Base-by-base conservation (phyloP, 2,797 vertebrate species). In the Picus viridis region DNA sequence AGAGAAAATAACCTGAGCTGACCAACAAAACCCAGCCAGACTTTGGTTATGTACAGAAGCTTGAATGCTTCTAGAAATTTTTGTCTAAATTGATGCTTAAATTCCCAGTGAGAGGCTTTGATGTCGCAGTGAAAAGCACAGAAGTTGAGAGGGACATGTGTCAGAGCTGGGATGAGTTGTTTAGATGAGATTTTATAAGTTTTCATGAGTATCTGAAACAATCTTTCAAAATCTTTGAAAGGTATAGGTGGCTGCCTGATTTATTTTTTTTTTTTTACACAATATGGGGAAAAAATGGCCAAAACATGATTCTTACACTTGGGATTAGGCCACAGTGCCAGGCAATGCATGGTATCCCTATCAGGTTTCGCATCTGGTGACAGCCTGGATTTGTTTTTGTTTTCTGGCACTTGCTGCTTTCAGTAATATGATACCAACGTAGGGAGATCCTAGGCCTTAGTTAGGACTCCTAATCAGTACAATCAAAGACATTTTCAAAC, bases 1-100 rank as follows among this genome's bases (percentile, higher is more conserved):
- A 75, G 62, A 85, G 45, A 76, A 73, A 94, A 95, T 57, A 89
- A 83, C 63, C 88, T 54, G n/a, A 81, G 58, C 67, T 92, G 67
- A 81, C 74, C 59, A 59, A 32, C 0, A 0, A 68, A 92, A 85
- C 23, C 26, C 72, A 87, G 43, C 27, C 18, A 85, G 61, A 62
- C 34, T 54, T 90, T n/a, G 19, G 45, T 89, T 83, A 96, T 24
- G 12, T 61, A 70, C 43, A 78, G 67, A 77, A 47, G 34, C 59
- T 34, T 32, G 49, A 69, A 81, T 0, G 0, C 4, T 65, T 88
- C 36, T 51, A 51, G 43, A 88, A 82, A 30, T 70, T 79, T 82
- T 88, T 87, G 18, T 64, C 53, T 89, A 41, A 89, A 81, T 14
- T 75, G 76, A 87, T 91, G 64, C 29, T 88, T 86, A 78, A 77